Evolutionary conservation across 2,113 vertebrate genomes (phyloP).

Genomic region (Prietella phreatophila): DNA sequence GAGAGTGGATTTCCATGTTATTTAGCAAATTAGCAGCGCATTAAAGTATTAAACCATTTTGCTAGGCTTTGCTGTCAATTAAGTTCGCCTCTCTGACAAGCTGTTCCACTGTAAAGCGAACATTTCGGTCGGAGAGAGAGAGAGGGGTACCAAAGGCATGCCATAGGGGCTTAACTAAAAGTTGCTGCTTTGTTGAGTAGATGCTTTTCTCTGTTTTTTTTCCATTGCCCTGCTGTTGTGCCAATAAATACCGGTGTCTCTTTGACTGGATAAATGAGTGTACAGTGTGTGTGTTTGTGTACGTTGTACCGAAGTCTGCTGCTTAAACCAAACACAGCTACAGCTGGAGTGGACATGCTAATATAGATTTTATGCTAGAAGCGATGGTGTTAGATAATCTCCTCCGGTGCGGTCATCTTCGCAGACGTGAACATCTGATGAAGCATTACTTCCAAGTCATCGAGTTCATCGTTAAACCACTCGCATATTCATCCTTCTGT

Average conservation of each 20-base stretch:
- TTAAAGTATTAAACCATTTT: constrained; percentile 40
- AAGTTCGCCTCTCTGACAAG: constrained; percentile 25
- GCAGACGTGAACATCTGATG: constrained; percentile 54
- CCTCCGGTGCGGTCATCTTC: background rate
- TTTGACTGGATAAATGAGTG: background rate
- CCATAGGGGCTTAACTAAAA: constrained; percentile 24
- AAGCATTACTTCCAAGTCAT: constrained; percentile 72
- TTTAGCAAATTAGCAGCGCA: constrained; percentile 30
- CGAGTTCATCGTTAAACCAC: constrained; percentile 73
- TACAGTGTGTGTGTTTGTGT: background rate
- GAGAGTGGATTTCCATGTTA: constrained; percentile 19
- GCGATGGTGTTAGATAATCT: constrained; percentile 48
- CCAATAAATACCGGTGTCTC: background rate
- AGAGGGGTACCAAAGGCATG: constrained; percentile 17
- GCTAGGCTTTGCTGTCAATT: constrained; percentile 31
- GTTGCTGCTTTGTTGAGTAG: constrained; percentile 7
- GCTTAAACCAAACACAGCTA: background rate
- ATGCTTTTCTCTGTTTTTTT: background rate
- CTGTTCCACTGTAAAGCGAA: constrained; percentile 24
- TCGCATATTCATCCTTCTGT: constrained; percentile 63
- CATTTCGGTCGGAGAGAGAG: background rate
- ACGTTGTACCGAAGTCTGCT: background rate
- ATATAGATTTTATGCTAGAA: background rate
- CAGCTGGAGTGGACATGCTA: background rate
- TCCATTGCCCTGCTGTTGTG: background rate